Base-by-base conservation (phyloP, 1,140 invertebrate species). In the Zelostemma sp. region DNA sequence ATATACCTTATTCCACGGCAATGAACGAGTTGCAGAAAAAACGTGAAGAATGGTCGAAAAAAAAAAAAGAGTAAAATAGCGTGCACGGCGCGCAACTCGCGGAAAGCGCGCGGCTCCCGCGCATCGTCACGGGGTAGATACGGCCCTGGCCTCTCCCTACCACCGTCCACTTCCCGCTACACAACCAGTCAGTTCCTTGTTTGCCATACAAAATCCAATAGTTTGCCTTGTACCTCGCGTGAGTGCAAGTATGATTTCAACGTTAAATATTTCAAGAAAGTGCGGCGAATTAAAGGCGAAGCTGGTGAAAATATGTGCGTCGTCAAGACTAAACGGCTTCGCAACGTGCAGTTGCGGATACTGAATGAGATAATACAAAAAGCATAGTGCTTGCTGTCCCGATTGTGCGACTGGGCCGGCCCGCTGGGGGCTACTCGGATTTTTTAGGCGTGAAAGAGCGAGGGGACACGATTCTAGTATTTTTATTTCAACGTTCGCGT, bases 191-290 rank as follows among this genome's bases (percentile, higher is more conserved):
- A 79, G 83, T 85, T 85, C 84, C 84, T 85, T 85, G 84, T 85
- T 85, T 85, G 84, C 84, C 84, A 83, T 84, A 85, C 81, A 83
- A 85, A 85, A 85, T 85, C 84, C 80, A 85, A 83, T 85, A 85
- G 84, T 85, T 85, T 78, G 80, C 80, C 81, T 81, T 79, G 81
- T 82, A 79, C 74, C 74, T 77, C 72, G 73, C 76, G 75, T 72
- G 73, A 81, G 79, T 71, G 72, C 73, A 76, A 77, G 72, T 80
- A 80, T 79, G 77, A 67, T 62, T 67, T 74, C 76, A 58, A 69
- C 65, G 67, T 68, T 71, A 61, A 59, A 56, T 57, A 72, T 69
- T 72, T 70, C 63, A 55, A 54, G 53, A 66, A 72, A 76, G 73
- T 66, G 74, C 74, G 59, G 69, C 51, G 31, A 58, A 54, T 58